Conservation (phyloP, 2,888 invertebrate species). For the Eugnorisma glareosa region DNA sequence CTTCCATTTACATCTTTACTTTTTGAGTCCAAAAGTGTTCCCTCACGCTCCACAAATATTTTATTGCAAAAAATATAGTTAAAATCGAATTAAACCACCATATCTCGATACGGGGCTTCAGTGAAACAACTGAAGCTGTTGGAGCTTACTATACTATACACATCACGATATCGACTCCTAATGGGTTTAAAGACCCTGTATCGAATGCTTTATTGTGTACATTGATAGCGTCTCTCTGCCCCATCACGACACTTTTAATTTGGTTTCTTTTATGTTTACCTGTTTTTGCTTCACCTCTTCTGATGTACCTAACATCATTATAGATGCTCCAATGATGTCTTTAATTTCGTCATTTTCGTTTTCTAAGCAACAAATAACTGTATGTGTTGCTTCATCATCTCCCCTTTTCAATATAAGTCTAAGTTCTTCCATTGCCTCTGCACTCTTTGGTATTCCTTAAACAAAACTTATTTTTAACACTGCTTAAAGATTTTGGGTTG, state of each 20-base stretch:
- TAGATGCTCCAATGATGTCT: constrained; percentile 70
- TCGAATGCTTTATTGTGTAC: background rate
- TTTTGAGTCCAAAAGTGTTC: background rate
- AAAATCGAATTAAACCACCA: background rate
- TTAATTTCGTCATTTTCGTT: constrained; percentile 61
- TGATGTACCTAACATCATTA: constrained; percentile 48
- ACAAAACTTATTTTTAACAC: background rate
- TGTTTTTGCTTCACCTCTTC: constrained; percentile 8
- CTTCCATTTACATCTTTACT: background rate
- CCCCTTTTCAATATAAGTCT: constrained; percentile 12
- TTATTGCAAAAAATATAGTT: background rate
- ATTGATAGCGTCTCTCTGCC: background rate
- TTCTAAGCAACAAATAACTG: constrained; percentile 73
- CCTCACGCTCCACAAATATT: background rate
- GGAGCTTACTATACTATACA: background rate
- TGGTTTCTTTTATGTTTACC: constrained; percentile 11
- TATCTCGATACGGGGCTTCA: background rate
- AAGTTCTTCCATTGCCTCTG: constrained; percentile 69
- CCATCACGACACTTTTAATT: background rate
- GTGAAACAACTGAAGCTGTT: too few species aligned
- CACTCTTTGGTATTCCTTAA: constrained; percentile 65
- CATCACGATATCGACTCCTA: too few species aligned
- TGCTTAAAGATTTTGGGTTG: background rate
- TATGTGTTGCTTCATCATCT: constrained; percentile 50
- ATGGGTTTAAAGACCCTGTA: background rate